These are phyloP conservation scores for Papilio elwesi DNA, from an alignment of 2,888 invertebrate species.

Conservation along the genomic window DNA sequence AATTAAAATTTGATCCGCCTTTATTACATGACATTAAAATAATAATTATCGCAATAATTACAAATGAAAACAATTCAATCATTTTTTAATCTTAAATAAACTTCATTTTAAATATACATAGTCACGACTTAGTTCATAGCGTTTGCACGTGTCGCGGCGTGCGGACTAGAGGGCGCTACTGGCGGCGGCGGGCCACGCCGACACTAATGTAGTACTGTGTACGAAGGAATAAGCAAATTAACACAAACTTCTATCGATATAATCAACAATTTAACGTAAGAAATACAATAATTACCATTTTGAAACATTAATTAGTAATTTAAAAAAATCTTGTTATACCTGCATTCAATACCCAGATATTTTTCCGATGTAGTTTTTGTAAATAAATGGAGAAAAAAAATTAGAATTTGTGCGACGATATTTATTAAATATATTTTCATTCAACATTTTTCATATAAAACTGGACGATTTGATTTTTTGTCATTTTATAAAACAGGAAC, in stretches of 20 bases:
- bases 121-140: conserved; percentile 57
- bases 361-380: not conserved
- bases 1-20: conserved; percentile 71
- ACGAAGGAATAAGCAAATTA: too few relatives aligned
- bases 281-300: too few relatives aligned
- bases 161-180: conserved; percentile 68
- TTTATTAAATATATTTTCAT: conserved; percentile 13
- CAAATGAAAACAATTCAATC: conserved; percentile 63
- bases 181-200: conserved; percentile 27
- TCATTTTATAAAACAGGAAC: conserved; percentile 30
- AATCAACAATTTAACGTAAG: too few relatives aligned
- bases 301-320: too few relatives aligned
- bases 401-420: conserved; percentile 15
- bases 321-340: not conserved
- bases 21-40: conserved; percentile 76
- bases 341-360: not conserved
- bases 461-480: conserved; percentile 26
- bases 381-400: conserved; percentile 9
- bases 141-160: conserved; percentile 60
- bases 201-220: not conserved
- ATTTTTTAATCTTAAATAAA: conserved; percentile 70
- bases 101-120: conserved; percentile 59
- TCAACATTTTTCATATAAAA: conserved; percentile 27
- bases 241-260: too few relatives aligned
- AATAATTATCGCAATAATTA: conserved; percentile 67